Evolutionary conservation across 1,140 invertebrate species (phyloP), one percentile per base, ranked within the genome.

Genomic region (Meloidogyne exigua): DNA sequence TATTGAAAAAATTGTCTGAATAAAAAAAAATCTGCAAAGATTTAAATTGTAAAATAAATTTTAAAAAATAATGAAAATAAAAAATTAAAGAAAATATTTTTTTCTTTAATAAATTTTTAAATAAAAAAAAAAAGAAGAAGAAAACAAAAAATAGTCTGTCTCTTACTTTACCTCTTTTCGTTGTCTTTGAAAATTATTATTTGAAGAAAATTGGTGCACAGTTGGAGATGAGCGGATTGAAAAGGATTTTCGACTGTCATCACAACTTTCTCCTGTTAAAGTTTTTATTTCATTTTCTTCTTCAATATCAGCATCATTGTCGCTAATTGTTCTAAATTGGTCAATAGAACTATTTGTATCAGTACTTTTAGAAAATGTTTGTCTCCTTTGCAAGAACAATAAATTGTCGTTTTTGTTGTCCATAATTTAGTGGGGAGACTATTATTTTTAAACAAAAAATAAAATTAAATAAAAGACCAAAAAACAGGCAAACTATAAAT

Each of bases 1-100:
- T n/a, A 18, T 1, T 39, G 15, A 71, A 71, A 18, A 71, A 71
- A 44, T 18, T 39, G 36, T 65, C 62, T 23, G 39, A 62, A n/a
- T n/a, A n/a, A 44, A n/a, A n/a, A 44, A n/a, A n/a, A 72, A 62
- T 72, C n/a, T 49, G 36, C 10, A 39, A 39, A 39, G 36, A 39
- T 9, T 39, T 39, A 39, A 39, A 39, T 0, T 0, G 9, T 39
- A 39, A 9, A 39, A 39, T 39, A 15, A 68, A 69, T 21, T 23
- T 5, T 32, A 69, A 39, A 12, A 26, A 15, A 69, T 12, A 12
- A 69, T 12, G 18, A 69, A 28, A 39, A 18, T 25, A 25, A 32
- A 28, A 21, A 23, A 71, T 32, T 32, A 3, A 32, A 32, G 7
- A 32, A 32, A 32, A 32, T 32, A 32, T 3, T 32, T n/a, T n/a